Evolutionary conservation across 2,888 invertebrate species (phyloP), one percentile per base, ranked within the genome.

Genomic region (Scrobipalpa atriplicella): DNA sequence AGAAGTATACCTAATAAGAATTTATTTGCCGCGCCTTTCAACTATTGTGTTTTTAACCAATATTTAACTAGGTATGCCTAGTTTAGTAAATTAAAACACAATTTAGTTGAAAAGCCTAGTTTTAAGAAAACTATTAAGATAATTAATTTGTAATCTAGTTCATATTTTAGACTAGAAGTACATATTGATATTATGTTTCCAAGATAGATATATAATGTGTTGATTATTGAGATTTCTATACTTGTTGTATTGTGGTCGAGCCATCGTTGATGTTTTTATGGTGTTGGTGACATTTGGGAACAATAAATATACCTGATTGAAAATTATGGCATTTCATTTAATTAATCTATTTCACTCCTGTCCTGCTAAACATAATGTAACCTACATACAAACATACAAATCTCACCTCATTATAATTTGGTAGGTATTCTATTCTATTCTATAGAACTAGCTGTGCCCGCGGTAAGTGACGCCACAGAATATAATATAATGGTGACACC

Each of bases 181-280:
- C n/a, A n/a, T n/a, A 13, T 21, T 21, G 19, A 9, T 21, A 21
- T 13, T 13, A 13, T 21, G 11, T 56, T 21, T 61, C 52, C 64
- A 67, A 65, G 62, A 69, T 65, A 68, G 64, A 66, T 66, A 68
- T 65, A 56, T 54, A 51, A 65, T 66, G 63, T 69, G 70, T 74
- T 71, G 69, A 73, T 71, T 69, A 63, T 67, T 69, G 68, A 66
- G 64, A 69, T 68, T 62, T 62, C 62, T 62, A 62, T 29, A 36
- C 47, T 21, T 62, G 62, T 62, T 58, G 19, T 54, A 29, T 47
- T 63, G n/a, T 51, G 54, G 39, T 62, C n/a, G 16, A 64, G 11
- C 56, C 54, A 56, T 64, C 39, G 8, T 56, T 19, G 8, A n/a
- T 47, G 21, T 62, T 62, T 29, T 47, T 21, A 16, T 47, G 47